Evolutionary conservation across 1,140 invertebrate species (phyloP).

Genomic region (Drosophila teissieri): DNA sequence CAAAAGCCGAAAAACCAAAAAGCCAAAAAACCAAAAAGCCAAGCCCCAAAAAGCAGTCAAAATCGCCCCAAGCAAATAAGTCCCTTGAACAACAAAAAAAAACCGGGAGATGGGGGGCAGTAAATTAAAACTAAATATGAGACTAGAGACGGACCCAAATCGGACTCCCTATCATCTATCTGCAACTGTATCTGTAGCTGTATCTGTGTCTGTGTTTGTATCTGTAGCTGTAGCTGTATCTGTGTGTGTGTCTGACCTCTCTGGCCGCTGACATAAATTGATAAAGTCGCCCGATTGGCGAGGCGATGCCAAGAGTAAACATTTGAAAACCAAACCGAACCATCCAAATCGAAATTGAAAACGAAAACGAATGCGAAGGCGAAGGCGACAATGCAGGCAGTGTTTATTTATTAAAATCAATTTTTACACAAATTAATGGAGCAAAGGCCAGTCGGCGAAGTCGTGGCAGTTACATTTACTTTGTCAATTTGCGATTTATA

Average conservation of each 20-base stretch:
- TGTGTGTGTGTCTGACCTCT: constrained; percentile 39
- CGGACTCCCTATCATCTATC: constrained; percentile 28
- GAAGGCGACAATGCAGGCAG: constrained; percentile 6
- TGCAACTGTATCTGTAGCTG: not conserved
- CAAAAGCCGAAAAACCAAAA: constrained; percentile 11
- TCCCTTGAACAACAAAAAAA: constrained; percentile 3
- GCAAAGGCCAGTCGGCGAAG: constrained; percentile 28
- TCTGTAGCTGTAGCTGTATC: too few relatives aligned
- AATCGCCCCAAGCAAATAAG: constrained; percentile 37
- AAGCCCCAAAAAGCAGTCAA: constrained; percentile 2
- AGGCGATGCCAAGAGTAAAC: constrained; percentile 42
- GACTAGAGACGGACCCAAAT: constrained; percentile 12
- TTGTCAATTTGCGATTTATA: constrained; percentile 52
- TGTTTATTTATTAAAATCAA: constrained; percentile 65
- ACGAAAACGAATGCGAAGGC: constrained; percentile 7
- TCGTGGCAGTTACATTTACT: constrained; percentile 17
- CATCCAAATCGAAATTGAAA: constrained; percentile 7
- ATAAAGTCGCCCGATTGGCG: constrained; percentile 59
- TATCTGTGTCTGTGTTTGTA: too few relatives aligned
- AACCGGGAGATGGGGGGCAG: constrained; percentile 5
- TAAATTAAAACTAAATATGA: constrained; percentile 61
- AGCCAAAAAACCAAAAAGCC: constrained; percentile 5
- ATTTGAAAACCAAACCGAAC: constrained; percentile 20
- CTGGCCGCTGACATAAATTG: constrained; percentile 69
- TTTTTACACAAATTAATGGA: constrained; percentile 55